A percentile compares a stretch with the other conserved stretches of the same genome.
Evolutionary conservation across 2,113 vertebrate species (phyloP).

Genomic region (Oenanthe melanoleuca): DNA sequence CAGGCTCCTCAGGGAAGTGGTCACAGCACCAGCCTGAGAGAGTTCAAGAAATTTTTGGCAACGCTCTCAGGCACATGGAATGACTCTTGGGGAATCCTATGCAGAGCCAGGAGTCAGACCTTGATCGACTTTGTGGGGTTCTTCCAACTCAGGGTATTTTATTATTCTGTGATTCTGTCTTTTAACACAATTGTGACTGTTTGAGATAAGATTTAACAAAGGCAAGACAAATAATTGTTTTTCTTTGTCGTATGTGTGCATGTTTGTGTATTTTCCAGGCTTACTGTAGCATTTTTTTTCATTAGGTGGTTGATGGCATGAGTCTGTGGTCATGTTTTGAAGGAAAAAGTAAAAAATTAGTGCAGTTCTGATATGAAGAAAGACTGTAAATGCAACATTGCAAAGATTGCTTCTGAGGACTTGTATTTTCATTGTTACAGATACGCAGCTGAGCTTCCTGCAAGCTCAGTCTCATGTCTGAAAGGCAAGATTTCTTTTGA

Average conservation of each 20-base stretch:
- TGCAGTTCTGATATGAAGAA: not conserved
- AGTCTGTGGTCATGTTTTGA: not conserved
- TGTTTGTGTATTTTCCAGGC: not conserved
- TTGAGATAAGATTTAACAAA: not conserved
- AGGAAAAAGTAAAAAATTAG: not conserved
- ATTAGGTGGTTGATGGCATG: not conserved
- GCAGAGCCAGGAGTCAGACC: not conserved
- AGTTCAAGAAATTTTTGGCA: not conserved
- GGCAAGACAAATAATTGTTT: not conserved
- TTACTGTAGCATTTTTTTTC: not conserved
- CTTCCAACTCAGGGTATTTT: not conserved
- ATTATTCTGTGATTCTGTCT: not conserved
- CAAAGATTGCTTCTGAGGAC: not conserved
- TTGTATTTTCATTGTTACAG: not conserved
- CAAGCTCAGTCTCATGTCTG: not conserved
- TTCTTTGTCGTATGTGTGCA: not conserved
- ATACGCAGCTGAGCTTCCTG: not conserved
- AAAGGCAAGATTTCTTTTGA: not conserved
- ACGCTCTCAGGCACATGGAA: not conserved
- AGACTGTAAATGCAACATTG: not conserved
- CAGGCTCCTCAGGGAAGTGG: not conserved
- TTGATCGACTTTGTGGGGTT: rapidly evolving
- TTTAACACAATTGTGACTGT: not conserved
- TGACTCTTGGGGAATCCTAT: not conserved
- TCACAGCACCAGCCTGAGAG: not conserved